These are phyloP conservation scores for Ascidia mentula DNA, from an alignment of 23 tunicate genomes.

Conservation along the genomic window DNA sequence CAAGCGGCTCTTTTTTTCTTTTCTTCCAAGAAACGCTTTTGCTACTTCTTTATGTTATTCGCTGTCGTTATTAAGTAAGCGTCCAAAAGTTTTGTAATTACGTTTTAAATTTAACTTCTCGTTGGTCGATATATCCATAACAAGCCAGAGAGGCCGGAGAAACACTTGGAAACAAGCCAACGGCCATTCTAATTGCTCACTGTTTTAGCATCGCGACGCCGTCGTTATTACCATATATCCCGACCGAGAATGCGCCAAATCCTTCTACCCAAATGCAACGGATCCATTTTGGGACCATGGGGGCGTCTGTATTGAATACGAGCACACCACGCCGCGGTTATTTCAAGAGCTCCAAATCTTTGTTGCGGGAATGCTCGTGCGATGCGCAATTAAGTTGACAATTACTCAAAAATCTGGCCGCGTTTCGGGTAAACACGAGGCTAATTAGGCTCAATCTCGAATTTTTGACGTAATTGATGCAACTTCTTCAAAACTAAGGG, in stretches of 20 bases:
- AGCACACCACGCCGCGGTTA: background rate
- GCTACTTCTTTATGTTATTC: too few species aligned
- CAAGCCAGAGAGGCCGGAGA: background rate
- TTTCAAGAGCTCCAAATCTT: background rate
- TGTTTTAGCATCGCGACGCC: background rate
- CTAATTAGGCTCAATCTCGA: background rate
- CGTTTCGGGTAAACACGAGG: background rate
- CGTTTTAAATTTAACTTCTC: too few species aligned
- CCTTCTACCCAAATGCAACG: background rate
- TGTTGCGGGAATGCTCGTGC: background rate
- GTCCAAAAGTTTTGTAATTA: too few species aligned
- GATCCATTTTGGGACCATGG: background rate
- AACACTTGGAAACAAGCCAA: background rate
- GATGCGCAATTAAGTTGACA: background rate
- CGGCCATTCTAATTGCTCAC: background rate
- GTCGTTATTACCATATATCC: background rate
- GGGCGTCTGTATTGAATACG: background rate
- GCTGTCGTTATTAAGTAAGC: too few species aligned
- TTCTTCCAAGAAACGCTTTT: too few species aligned
- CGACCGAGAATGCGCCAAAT: background rate
- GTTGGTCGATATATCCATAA: too few species aligned
- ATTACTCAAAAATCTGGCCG: background rate
- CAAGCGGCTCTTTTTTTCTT: too few species aligned
- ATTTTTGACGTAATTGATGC: background rate
- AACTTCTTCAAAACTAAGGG: background rate